These are phyloP conservation scores for Aphaenogaster floridana DNA, from an alignment of 1,140 invertebrate species.

Conservation along the genomic window DNA sequence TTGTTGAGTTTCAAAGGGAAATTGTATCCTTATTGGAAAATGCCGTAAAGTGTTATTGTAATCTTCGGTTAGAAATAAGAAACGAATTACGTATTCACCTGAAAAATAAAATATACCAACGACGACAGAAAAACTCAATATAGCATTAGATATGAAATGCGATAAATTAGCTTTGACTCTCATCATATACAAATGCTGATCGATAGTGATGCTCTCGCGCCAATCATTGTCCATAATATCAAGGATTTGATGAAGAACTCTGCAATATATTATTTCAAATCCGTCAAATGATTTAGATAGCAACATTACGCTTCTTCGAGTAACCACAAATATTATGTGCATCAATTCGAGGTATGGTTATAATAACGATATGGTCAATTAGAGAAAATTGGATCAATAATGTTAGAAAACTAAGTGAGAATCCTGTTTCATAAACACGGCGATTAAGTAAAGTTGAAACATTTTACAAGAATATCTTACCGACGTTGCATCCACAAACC, in stretches of 20 bases:
- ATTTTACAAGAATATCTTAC: slow-evolving; percentile 2
- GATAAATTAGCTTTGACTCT: slow-evolving; percentile 25
- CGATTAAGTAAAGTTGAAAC: not conserved
- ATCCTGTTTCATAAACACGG: not conserved
- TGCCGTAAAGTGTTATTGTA: not conserved
- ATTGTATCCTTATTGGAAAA: slow-evolving; percentile 23
- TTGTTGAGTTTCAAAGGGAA: slow-evolving; percentile 30
- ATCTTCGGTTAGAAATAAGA: not conserved
- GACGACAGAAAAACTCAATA: not conserved
- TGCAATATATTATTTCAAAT: slow-evolving; percentile 19
- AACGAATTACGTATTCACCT: not conserved
- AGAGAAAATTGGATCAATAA: not conserved
- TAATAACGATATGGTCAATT: too few relatives aligned
- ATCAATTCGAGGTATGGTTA: too few relatives aligned
- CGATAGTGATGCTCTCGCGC: not conserved
- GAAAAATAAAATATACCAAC: not conserved
- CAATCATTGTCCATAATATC: slow-evolving; percentile 37
- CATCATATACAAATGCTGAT: slow-evolving; percentile 28
- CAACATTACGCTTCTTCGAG: too few relatives aligned
- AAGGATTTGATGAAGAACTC: slow-evolving; percentile 8
- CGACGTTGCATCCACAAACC: slow-evolving; percentile 24
- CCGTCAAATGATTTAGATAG: not conserved
- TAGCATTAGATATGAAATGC: not conserved
- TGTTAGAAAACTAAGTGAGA: not conserved
- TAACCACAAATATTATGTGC: not conserved